Percentiles rank a stretch among this genome's conserved stretches.
Evolutionary conservation across 2,113 vertebrate species (phyloP).

Genomic region (Psittacara wagleri): DNA sequence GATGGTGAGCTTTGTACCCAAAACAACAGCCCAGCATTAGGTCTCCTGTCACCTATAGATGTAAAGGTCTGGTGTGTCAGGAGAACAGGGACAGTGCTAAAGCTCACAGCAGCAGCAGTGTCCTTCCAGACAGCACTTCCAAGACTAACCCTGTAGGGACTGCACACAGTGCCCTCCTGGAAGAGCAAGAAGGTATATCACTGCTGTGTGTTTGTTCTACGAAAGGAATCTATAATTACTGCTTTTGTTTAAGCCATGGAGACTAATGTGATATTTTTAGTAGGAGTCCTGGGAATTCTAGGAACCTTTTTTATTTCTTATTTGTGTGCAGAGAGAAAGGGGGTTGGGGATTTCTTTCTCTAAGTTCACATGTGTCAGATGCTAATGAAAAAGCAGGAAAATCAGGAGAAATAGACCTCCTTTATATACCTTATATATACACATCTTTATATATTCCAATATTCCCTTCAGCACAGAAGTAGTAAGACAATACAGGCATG

Average conservation of each 20-base stretch:
- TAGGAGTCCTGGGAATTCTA: neutral
- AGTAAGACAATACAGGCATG: neutral
- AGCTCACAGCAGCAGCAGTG: neutral
- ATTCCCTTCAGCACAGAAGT: neutral
- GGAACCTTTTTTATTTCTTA: neutral
- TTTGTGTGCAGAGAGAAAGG: neutral
- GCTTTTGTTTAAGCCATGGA: neutral
- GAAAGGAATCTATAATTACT: neutral
- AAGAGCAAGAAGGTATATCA: slow-evolving; percentile 71
- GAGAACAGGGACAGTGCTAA: slow-evolving; percentile 42
- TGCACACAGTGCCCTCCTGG: slow-evolving; percentile 28
- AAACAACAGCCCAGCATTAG: neutral
- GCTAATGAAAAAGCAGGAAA: neutral
- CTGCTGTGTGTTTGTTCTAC: neutral
- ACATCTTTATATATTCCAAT: neutral
- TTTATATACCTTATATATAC: neutral
- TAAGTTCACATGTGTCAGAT: neutral
- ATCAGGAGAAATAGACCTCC: neutral
- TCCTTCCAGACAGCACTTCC: neutral
- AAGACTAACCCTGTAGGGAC: neutral
- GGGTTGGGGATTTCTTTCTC: neutral
- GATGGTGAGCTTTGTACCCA: neutral
- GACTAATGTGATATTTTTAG: neutral
- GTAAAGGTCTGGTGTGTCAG: slow-evolving; percentile 45
- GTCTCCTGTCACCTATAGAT: neutral